These are phyloP conservation scores for Bradypus variegatus DNA, from an alignment of 2,797 vertebrate genomes.

Conservation along the genomic window DNA sequence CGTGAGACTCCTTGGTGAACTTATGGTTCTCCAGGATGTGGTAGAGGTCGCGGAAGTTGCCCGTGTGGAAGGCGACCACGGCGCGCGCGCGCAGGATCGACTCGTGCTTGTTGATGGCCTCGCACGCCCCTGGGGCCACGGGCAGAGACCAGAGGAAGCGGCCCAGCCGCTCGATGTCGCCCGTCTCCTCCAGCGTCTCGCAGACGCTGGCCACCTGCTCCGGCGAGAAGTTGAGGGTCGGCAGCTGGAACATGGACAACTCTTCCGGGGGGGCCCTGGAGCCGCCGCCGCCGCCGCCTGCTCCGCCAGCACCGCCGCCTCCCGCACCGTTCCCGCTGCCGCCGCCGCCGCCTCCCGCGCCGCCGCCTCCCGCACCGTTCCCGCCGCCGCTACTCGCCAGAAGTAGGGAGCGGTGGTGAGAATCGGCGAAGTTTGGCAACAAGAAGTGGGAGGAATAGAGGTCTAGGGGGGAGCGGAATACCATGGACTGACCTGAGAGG, in stretches of 20 bases:
- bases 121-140: slow-evolving; percentile 97
- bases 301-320: slow-evolving; percentile 82
- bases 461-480: slow-evolving; percentile 99
- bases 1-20: slow-evolving; percentile 99
- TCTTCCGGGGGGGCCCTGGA: slow-evolving; percentile 95
- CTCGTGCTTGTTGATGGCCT: slow-evolving; percentile 99
- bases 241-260: slow-evolving; percentile 99
- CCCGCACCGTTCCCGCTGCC: slow-evolving; percentile 78
- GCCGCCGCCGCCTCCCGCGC: slow-evolving; percentile 56
- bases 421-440: slow-evolving; percentile 98
- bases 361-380: slow-evolving; percentile 71
- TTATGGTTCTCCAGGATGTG: slow-evolving; percentile 99
- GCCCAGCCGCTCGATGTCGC: slow-evolving; percentile 98
- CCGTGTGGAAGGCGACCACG: slow-evolving; percentile 98
- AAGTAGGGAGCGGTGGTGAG: slow-evolving; percentile 95
- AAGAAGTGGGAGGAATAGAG: slow-evolving; percentile 99
- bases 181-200: slow-evolving; percentile 99
- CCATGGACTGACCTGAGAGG: slow-evolving; percentile 99
- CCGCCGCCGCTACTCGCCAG: slow-evolving; percentile 86
- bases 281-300: slow-evolving; percentile 83
- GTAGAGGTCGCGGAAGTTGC: slow-evolving; percentile 99
- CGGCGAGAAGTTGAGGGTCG: slow-evolving; percentile 99
- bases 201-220: slow-evolving; percentile 99
- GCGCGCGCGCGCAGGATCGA: slow-evolving; percentile 97
- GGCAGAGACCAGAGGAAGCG: slow-evolving; percentile 99